Conservation (phyloP, 2,797 vertebrate genomes). For the Toxotes lorentzi region DNA sequence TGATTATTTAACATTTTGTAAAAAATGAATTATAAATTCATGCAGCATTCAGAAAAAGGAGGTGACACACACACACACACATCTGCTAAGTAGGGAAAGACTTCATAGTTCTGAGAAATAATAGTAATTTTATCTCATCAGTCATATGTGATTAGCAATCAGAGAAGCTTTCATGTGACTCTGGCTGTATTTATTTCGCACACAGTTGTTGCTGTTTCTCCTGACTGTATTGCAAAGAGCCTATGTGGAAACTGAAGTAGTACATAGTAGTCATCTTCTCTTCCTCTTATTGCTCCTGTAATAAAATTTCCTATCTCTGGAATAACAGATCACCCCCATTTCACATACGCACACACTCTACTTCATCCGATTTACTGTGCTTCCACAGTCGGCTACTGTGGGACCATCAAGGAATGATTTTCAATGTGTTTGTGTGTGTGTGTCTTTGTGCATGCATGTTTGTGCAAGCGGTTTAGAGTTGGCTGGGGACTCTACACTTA, state of each 20-base stretch:
- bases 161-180: conserved; percentile 17
- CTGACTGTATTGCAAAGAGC: conserved; percentile 20
- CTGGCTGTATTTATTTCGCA: conserved; percentile 18
- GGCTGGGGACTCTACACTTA: conserved; percentile 51
- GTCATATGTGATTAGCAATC: conserved; percentile 43
- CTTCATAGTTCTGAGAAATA: conserved; percentile 6
- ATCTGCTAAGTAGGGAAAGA: not conserved
- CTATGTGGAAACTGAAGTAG: conserved; percentile 29
- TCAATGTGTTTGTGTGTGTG: conserved; percentile 33
- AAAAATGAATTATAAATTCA: not conserved
- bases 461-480: conserved; percentile 41
- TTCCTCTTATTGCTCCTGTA: conserved; percentile 60
- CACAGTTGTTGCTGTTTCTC: conserved; percentile 21
- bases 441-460: conserved; percentile 34
- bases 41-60: not conserved
- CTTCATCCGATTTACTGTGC: conserved; percentile 72
- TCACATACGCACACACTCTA: conserved; percentile 41
- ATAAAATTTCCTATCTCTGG: conserved; percentile 71
- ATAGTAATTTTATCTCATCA: conserved; percentile 17
- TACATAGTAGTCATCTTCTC: conserved; percentile 33
- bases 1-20: conserved; percentile 8
- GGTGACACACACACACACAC: conserved; percentile 11
- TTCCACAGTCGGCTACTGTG: conserved; percentile 56
- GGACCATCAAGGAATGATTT: conserved; percentile 43
- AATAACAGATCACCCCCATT: conserved; percentile 71